Conservation (phyloP, 2,113 vertebrate genomes). For the Thunnus thynnus region DNA sequence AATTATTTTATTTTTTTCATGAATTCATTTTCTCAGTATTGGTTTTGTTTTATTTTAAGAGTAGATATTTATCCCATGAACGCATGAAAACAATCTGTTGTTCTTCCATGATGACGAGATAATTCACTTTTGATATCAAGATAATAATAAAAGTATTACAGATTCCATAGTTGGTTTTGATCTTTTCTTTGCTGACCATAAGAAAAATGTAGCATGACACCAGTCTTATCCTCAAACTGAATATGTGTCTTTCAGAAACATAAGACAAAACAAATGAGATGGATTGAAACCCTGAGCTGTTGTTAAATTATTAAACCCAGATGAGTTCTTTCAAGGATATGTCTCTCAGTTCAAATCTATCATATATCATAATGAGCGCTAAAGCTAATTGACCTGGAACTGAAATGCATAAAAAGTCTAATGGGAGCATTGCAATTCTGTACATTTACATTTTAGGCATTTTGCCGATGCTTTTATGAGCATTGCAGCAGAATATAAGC, state of each 20-base stretch:
- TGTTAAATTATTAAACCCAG: slow-evolving; percentile 16
- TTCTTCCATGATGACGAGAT: too few species aligned
- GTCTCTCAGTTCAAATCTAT: not conserved
- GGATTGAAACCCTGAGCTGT: not conserved
- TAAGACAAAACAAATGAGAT: not conserved
- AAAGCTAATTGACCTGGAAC: not conserved
- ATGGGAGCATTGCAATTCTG: not conserved
- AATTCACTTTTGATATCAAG: not conserved
- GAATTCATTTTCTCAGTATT: too few species aligned
- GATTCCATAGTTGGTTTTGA: too few species aligned
- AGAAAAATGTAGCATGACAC: not conserved
- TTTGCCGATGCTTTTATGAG: slow-evolving; percentile 21
- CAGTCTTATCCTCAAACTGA: not conserved
- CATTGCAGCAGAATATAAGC: not conserved
- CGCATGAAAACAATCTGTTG: too few species aligned
- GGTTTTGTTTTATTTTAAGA: too few species aligned
- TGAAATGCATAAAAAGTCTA: not conserved
- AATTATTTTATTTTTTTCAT: too few species aligned
- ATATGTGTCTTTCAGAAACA: not conserved
- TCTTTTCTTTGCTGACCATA: not conserved
- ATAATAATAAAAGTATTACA: not conserved
- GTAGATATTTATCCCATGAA: too few species aligned
- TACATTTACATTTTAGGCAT: slow-evolving; percentile 46
- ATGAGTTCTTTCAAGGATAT: not conserved
- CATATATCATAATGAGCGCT: not conserved